These are phyloP conservation scores for Drosophila tsacasi DNA, from an alignment of 1,140 invertebrate genomes.

Conservation along the genomic window DNA sequence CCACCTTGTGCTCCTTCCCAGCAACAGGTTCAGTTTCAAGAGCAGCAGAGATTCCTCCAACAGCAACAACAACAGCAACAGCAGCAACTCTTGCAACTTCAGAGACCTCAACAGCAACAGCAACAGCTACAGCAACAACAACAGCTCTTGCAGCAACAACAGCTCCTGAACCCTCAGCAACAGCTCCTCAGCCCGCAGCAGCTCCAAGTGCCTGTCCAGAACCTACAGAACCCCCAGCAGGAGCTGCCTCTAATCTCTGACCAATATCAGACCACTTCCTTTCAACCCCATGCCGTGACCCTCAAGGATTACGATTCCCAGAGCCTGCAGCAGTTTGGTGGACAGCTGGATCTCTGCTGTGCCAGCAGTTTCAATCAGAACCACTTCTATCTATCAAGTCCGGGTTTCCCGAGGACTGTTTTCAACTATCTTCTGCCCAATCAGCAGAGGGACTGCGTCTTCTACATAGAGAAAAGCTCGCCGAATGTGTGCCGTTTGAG, in stretches of 20 bases:
- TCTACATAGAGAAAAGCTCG: constrained; percentile 85
- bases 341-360: constrained; percentile 85
- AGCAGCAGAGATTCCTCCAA: constrained; percentile 13
- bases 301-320: constrained; percentile 73
- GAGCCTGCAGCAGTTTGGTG: constrained; percentile 57
- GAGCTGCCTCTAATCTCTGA: constrained; percentile 61
- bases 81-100: constrained; percentile 33
- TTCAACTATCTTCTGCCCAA: constrained; percentile 66
- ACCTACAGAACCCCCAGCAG: constrained; percentile 32
- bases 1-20: constrained; percentile 26
- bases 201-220: constrained; percentile 10
- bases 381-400: constrained; percentile 86
- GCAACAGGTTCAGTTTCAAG: constrained; percentile 6
- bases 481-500: constrained; percentile 86
- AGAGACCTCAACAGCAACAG: constrained; percentile 22
- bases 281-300: constrained; percentile 51
- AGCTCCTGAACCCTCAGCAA: constrained; percentile 7
- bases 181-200: constrained; percentile 5
- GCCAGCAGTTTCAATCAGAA: constrained; percentile 83
- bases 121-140: constrained; percentile 20
- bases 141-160: constrained; percentile 15
- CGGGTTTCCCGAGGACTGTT: constrained; percentile 86
- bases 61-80: constrained; percentile 8
- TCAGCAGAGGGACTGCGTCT: constrained; percentile 85
- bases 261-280: constrained; percentile 62